phyloP scores from a whole-genome alignment of 1,140 invertebrate genomes.

The Piezodorus guildinii region DNA sequence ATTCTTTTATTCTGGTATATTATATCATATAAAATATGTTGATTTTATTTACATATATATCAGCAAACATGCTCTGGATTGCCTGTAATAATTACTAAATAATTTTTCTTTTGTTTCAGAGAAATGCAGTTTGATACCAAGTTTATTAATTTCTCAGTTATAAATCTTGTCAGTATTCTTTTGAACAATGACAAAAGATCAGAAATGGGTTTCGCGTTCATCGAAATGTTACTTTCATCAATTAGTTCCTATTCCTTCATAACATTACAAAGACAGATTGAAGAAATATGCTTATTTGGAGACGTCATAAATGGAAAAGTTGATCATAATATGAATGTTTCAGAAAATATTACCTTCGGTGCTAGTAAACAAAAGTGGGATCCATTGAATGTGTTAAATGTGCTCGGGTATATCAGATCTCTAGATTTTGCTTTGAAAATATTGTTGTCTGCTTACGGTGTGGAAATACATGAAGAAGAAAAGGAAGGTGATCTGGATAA shows the following conservation, averaged over 20 bases:
- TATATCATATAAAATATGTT: no score
- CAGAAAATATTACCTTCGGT: not conserved
- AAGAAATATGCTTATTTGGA: constrained; percentile 8
- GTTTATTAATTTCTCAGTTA: not conserved
- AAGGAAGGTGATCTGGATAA: not conserved
- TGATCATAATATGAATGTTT: not conserved
- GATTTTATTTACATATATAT: no score
- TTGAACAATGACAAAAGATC: not conserved
- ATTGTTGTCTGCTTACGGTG: not conserved
- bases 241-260: constrained; percentile 1
- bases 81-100: no score
- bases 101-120: not conserved
- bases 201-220: not conserved
- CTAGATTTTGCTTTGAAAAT: constrained; percentile 7
- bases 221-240: constrained; percentile 1
- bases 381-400: constrained; percentile 17
- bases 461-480: not conserved
- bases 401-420: not conserved
- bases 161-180: not conserved
- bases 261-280: not conserved
- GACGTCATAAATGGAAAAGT: constrained; percentile 8
- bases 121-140: not conserved
- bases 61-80: no score
- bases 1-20: no score
- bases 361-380: constrained; percentile 1